Base-by-base conservation (phyloP, 2,797 vertebrate genomes). In the Xiphorhynchus erythropygius region DNA sequence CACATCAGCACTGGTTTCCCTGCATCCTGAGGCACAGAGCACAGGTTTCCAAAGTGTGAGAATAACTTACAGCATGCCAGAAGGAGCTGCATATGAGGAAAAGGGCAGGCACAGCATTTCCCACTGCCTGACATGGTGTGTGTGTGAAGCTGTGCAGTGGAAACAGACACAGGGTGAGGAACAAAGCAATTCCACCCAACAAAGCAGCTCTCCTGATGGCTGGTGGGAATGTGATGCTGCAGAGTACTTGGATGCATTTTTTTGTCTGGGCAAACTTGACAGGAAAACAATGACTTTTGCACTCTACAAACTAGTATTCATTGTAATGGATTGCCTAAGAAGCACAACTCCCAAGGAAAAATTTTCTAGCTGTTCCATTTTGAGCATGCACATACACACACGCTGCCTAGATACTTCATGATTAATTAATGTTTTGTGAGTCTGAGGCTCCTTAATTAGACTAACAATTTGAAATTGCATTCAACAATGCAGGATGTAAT, bases 351-450 rank as follows among this genome's bases (percentile, higher is more conserved):
- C 18, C 41, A 44, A 46, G 33, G 52, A 30, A 65, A 63, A 50
- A 60, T 25, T 16, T 39, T 49, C 86, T 52, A 13, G n/a, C 69
- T 84, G 42, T 15, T 63, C 91, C 73, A 24, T 87, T 89, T 62
- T 37, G 42, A 79, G 33, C 62, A 71, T 32, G 10, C 44, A 21
- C 52, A 52, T 19, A 37, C 30, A 59, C 32, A 24, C 5, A 7
- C 13, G 10, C 64, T 92, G 39, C 60, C 68, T 63, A 55, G 84
- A 59, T 56, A 52, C 73, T 78, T 86, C 60, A 11, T 65, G 41
- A 63, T 69, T 91, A 73, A 94, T 94, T 89, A 83, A 73, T 74
- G 56, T 44, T 70, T 90, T 90, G 56, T 77, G 60, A 80, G 32
- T 74, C 50, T 68, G 70, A 78, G 60, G 37, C 55, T 56, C 47